Percentiles rank a stretch among this genome's conserved stretches.
Evolutionary conservation across 2,113 vertebrate genomes (phyloP).

Genomic region (Catharus fuscescens): DNA sequence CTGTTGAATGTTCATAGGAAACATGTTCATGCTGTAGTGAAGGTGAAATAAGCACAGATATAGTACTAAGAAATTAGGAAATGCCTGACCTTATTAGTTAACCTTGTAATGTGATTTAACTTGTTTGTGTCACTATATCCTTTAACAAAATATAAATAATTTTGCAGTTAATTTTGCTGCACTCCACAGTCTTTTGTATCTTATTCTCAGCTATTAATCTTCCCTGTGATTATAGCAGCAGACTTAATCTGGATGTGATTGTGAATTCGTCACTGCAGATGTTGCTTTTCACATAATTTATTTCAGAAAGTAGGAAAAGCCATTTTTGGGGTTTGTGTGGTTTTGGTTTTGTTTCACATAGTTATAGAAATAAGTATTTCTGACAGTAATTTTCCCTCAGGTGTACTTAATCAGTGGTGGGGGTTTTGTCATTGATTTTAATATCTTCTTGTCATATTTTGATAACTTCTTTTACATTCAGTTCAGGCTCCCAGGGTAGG

Average conservation of each 20-base stretch:
- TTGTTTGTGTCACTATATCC: background rate
- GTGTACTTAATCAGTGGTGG: background rate
- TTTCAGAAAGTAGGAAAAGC: background rate
- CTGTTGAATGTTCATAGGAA: background rate
- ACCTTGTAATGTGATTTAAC: background rate
- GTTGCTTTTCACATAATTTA: background rate
- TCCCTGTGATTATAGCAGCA: conserved; percentile 3
- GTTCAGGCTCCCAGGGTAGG: background rate
- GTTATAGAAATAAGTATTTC: background rate
- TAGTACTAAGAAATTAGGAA: background rate
- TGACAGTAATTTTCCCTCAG: background rate
- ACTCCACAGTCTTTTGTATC: background rate
- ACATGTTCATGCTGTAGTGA: background rate
- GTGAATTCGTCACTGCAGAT: conserved; percentile 3
- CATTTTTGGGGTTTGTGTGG: background rate
- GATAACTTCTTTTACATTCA: background rate
- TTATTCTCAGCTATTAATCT: background rate
- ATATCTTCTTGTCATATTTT: conserved; percentile 10
- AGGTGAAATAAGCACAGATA: background rate
- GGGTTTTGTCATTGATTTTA: background rate
- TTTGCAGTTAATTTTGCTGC: background rate
- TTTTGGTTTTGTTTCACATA: background rate
- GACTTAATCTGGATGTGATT: background rate
- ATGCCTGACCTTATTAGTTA: background rate
- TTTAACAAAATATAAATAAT: background rate